These are phyloP conservation scores for Ceratothoa steindachneri DNA, from an alignment of 2,888 invertebrate species.

Conservation along the genomic window DNA sequence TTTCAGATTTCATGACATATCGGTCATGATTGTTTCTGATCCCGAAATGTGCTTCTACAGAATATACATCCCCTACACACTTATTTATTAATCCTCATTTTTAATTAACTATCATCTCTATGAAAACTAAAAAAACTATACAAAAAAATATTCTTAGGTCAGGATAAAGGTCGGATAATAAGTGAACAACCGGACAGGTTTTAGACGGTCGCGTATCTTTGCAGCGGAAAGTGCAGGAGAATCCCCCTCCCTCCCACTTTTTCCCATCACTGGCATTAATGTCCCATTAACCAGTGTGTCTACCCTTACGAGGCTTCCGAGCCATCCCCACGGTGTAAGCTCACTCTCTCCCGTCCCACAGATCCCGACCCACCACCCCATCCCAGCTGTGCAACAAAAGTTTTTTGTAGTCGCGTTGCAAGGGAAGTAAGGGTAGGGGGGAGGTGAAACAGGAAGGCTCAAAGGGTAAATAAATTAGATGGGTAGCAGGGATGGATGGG, in stretches of 20 bases:
- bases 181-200: background rate
- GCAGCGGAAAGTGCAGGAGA: background rate
- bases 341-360: conserved; percentile 18
- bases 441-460: conserved; percentile 3
- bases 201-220: background rate
- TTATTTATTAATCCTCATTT: too few relatives aligned
- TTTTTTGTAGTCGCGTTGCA: conserved; percentile 32
- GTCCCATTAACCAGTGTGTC: conserved; percentile 4
- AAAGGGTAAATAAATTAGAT: conserved; percentile 8
- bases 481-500: background rate
- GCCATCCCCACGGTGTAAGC: conserved; percentile 11
- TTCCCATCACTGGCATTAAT: conserved; percentile 8
- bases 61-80: too few relatives aligned
- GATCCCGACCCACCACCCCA: conserved; percentile 16
- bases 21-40: too few relatives aligned
- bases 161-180: background rate
- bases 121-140: background rate
- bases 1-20: too few relatives aligned
- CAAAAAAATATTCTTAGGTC: background rate
- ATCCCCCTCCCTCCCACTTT: background rate
- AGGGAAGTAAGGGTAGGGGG: background rate
- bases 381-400: conserved; percentile 34
- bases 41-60: too few relatives aligned
- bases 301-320: background rate
- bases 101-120: too few relatives aligned